A percentile compares a stretch with the other conserved stretches of the same genome.
phyloP scores from a whole-genome alignment of 2,888 invertebrate genomes.

The Lycaena phlaeas region DNA sequence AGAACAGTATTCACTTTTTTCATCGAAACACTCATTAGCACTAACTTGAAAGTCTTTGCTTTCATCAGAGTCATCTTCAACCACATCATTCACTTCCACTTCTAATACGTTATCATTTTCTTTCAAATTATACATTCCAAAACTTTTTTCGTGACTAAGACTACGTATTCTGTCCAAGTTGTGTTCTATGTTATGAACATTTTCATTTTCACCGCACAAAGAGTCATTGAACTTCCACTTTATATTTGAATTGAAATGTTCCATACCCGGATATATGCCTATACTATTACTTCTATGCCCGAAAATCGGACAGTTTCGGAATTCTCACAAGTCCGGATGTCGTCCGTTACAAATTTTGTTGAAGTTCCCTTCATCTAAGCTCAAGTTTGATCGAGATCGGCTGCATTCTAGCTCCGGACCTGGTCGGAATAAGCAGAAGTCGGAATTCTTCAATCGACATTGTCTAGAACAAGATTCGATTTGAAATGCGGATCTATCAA shows the following conservation, averaged over 20 bases:
- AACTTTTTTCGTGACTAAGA: slow-evolving; percentile 57
- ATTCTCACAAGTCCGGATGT: slow-evolving; percentile 71
- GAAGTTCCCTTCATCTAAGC: slow-evolving; percentile 63
- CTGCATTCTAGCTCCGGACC: slow-evolving; percentile 53
- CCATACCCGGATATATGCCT: slow-evolving; percentile 61
- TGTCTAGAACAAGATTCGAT: slow-evolving; percentile 64
- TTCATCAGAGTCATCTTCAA: slow-evolving; percentile 52
- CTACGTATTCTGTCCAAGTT: slow-evolving; percentile 66
- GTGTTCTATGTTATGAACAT: slow-evolving; percentile 56
- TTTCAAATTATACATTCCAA: slow-evolving; percentile 43
- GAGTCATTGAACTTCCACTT: slow-evolving; percentile 66
- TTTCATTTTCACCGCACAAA: slow-evolving; percentile 44
- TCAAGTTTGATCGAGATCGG: slow-evolving; percentile 62
- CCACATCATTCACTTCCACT: slow-evolving; percentile 57
- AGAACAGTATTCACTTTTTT: slow-evolving; percentile 54
- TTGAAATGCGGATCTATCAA: slow-evolving; percentile 61
- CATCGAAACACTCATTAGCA: slow-evolving; percentile 49
- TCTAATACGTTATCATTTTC: slow-evolving; percentile 57
- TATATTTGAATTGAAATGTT: slow-evolving; percentile 63
- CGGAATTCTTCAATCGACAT: slow-evolving; percentile 61
- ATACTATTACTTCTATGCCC: slow-evolving; percentile 70
- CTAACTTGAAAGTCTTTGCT: slow-evolving; percentile 44
- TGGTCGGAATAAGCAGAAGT: slow-evolving; percentile 61
- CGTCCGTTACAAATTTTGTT: slow-evolving; percentile 61
- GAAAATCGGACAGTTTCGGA: slow-evolving; percentile 65